A percentile compares a stretch with the other conserved stretches of the same genome.
These are phyloP conservation scores for Lasioglossum leucozonium DNA, from an alignment of 2,888 invertebrate genomes.

Conservation along the genomic window DNA sequence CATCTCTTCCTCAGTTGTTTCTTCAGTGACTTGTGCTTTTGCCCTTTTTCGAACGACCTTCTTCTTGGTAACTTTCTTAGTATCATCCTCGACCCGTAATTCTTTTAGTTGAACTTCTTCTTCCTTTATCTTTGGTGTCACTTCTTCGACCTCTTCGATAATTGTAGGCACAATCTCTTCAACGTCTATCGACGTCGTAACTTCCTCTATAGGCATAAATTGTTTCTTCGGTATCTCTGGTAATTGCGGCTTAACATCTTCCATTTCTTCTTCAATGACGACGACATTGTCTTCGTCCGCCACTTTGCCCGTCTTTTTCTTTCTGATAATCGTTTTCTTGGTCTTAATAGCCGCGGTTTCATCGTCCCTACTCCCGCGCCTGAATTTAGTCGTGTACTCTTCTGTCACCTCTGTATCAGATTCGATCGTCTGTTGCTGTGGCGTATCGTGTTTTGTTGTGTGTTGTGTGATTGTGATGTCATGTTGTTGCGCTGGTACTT, in stretches of 20 bases:
- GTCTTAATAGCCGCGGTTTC: conserved; percentile 81
- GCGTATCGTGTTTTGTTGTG: conserved; percentile 79
- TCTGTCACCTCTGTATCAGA: conserved; percentile 81
- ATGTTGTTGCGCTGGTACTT: conserved; percentile 81
- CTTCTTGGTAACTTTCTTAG: conserved; percentile 44
- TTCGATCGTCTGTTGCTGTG: conserved; percentile 75
- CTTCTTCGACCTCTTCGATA: conserved; percentile 79
- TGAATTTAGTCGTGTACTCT: conserved; percentile 82
- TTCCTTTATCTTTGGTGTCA: conserved; percentile 41
- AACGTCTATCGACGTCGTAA: conserved; percentile 69
- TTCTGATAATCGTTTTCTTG: conserved; percentile 80
- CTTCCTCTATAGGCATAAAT: conserved; percentile 81
- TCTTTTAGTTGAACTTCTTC: conserved; percentile 48
- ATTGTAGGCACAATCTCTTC: conserved; percentile 78
- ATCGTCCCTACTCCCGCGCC: conserved; percentile 76
- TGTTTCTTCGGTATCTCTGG: conserved; percentile 81
- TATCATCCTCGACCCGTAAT: conserved; percentile 48
- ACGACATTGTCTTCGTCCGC: conserved; percentile 76
- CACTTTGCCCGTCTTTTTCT: conserved; percentile 69
- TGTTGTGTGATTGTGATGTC: conserved; percentile 78
- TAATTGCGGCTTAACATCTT: conserved; percentile 76
- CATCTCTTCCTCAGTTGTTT: conserved; percentile 65
- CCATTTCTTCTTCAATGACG: conserved; percentile 83
- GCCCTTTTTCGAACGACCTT: conserved; percentile 56
- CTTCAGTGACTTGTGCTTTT: conserved; percentile 70